Evolutionary conservation across 2,888 invertebrate genomes (phyloP).

Genomic region (Nomada fucata): DNA sequence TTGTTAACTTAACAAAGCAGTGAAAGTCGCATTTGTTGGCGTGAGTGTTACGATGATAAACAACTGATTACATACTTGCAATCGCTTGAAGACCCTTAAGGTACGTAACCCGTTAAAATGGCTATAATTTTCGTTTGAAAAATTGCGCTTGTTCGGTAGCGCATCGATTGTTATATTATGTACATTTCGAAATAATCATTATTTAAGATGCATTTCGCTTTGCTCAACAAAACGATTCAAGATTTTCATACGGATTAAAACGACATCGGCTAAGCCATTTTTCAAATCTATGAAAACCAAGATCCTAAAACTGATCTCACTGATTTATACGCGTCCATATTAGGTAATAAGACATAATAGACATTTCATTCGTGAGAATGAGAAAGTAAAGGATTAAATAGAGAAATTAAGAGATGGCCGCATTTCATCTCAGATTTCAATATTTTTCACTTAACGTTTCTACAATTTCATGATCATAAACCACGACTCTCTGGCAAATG

Average conservation of each 20-base stretch:
- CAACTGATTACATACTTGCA: neutral
- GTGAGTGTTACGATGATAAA: neutral
- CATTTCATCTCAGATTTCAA: slow-evolving; percentile 78
- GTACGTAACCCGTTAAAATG: slow-evolving; percentile 16
- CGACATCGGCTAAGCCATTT: slow-evolving; percentile 17
- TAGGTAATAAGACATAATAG: slow-evolving; percentile 68
- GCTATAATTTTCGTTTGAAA: slow-evolving; percentile 29
- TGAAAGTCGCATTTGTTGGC: neutral
- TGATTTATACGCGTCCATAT: slow-evolving; percentile 33
- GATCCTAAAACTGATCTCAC: slow-evolving; percentile 24
- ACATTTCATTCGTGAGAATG: slow-evolving; percentile 63
- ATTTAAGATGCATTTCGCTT: slow-evolving; percentile 36
- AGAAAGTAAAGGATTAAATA: slow-evolving; percentile 72
- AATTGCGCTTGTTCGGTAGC: slow-evolving; percentile 17
- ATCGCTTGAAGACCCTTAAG: slow-evolving; percentile 40
- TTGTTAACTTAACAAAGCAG: neutral
- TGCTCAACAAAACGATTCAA: slow-evolving; percentile 47
- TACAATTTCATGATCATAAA: slow-evolving; percentile 66
- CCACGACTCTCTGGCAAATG: slow-evolving; percentile 68
- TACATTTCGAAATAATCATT: slow-evolving; percentile 29
- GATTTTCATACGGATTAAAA: slow-evolving; percentile 14
- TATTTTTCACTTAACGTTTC: slow-evolving; percentile 56
- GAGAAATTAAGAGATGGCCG: slow-evolving; percentile 77
- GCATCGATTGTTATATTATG: slow-evolving; percentile 15
- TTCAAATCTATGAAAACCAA: slow-evolving; percentile 26